Base-by-base conservation (phyloP, 2,797 vertebrate species). In the Pelobates cultripes region DNA sequence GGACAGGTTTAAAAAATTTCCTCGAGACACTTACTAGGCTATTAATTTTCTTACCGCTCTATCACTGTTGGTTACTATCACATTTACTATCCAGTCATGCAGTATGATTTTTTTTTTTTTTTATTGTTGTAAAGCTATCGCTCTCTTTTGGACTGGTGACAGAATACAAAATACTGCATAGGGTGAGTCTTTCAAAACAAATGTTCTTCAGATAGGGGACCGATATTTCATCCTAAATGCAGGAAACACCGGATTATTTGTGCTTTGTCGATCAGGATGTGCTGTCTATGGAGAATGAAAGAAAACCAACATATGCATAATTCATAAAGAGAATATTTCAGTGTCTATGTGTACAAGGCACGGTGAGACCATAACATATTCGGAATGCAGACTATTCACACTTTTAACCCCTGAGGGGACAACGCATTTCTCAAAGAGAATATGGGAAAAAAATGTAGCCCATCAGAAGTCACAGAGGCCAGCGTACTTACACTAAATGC, bases 291-390 rank as follows among this genome's bases (percentile, higher is more conserved):
- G 45, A 7, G 15, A 77, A 43, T 15, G 43, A 60, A 40, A 70
- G 43, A 71, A 67, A 61, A n/a, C 15, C 70, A 53, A 66, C 40
- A 13, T 4, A 73, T 82, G 61, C 70, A 82, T 82, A 73, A 82
- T 82, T 82, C 75, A 82, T 77, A 60, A 60, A 77, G 60, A 9
- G 43, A 55, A 77, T 60, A 73, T 77, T 66, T 77, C 74, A 81
- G 45, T 4, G 42, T 77, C 75, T 67, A n/a, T n/a, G 43, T 14
- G 14, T 42, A 73, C 45, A 41, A 73, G 60, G 47, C 8, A 60
- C 47, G 44, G 47, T 40, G 40, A 12, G 74, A 77, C 74, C 43
- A 44, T 42, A 17, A 10, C 40, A 41, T 43, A 43, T 57, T 64
- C 47, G 0, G 10, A 51, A 5, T 40, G 45, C 45, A 72, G 57